A percentile compares a stretch with the other conserved stretches of the same genome.
Conservation (phyloP, 2,888 invertebrate genomes). For the Yponomeuta evonymella region DNA sequence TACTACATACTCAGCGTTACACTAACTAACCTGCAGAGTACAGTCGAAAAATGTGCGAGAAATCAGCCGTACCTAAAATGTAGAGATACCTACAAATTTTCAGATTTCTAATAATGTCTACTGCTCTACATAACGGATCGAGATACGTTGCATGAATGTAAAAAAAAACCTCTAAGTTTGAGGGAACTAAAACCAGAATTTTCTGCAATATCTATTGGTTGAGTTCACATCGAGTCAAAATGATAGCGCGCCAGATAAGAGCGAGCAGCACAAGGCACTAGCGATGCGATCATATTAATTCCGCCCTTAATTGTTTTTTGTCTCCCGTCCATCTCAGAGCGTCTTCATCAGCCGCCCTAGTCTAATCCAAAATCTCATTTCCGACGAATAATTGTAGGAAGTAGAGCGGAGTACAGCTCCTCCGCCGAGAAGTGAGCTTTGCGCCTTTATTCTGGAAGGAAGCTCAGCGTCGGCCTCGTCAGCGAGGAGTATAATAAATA, state of each 20-base stretch:
- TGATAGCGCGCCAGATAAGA: slow-evolving; percentile 11
- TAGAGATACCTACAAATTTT: too few species aligned
- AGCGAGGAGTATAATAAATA: too few species aligned
- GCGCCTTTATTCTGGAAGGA: not conserved
- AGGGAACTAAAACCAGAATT: not conserved
- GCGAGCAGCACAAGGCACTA: slow-evolving; percentile 18
- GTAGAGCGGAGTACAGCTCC: slow-evolving; percentile 34
- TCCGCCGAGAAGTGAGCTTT: not conserved
- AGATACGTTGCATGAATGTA: too few species aligned
- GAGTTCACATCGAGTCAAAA: not conserved
- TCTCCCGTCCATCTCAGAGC: slow-evolving; percentile 39
- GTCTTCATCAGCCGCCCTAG: slow-evolving; percentile 47
- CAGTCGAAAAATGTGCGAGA: too few species aligned
- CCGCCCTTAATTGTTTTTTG: slow-evolving; percentile 53
- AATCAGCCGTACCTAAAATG: too few species aligned
- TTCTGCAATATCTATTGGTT: not conserved
- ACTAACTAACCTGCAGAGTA: too few species aligned
- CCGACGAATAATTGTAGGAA: slow-evolving; percentile 57
- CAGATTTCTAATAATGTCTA: too few species aligned
- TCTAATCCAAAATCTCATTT: slow-evolving; percentile 66
- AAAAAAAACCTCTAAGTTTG: too few species aligned
- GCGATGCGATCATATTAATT: slow-evolving; percentile 39
- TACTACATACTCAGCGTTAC: too few species aligned
- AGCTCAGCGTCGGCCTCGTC: too few species aligned
- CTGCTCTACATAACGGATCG: too few species aligned